Base-by-base conservation (phyloP, 1,140 invertebrate genomes). In the Euglossa dilemma region DNA sequence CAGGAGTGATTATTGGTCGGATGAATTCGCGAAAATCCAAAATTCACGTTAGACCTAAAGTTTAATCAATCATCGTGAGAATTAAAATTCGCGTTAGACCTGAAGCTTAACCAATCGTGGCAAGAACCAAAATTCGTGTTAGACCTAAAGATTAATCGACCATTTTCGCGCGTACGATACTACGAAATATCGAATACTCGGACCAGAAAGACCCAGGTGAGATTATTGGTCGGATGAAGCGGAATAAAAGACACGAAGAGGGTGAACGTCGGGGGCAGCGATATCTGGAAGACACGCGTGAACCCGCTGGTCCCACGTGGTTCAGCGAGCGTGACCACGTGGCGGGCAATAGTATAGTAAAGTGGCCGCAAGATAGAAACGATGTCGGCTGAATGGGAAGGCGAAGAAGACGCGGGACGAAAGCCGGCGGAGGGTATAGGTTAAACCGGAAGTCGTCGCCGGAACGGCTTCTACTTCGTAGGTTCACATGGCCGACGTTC, bases 291-390 rank as follows among this genome's bases (percentile, higher is more conserved):
- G 72, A 73, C 76, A 86, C 87, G 77, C 84, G 84, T 87, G 88
- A 92, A 92, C 88, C 88, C 80, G 87, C 85, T 87, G 91, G 83
- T 94, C 93, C 87, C 93, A 94, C 93, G 93, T 94, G 93, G 92
- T 70, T 91, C 92, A 94, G 82, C 70, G 81, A 93, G 90, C 93
- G 93, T 94, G 93, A 93, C 93, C 92, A 90, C 91, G 89, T 91
- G 89, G 88, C 88, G 87, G 83, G 91, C 86, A 80, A 83, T 83
- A 73, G 83, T 84, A 83, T 91, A 92, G 91, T 90, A 90, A 88
- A 89, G 89, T 88, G 84, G 76, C 74, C 64, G 87, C 71, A 75
- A 90, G 90, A 91, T 91, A 92, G 84, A 85, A 82, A 84, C 86
- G 81, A 85, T 87, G 92, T 90, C 66, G 89, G 90, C 77, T 92